These are phyloP conservation scores for Lathamus discolor DNA, from an alignment of 2,113 vertebrate genomes.

Conservation along the genomic window DNA sequence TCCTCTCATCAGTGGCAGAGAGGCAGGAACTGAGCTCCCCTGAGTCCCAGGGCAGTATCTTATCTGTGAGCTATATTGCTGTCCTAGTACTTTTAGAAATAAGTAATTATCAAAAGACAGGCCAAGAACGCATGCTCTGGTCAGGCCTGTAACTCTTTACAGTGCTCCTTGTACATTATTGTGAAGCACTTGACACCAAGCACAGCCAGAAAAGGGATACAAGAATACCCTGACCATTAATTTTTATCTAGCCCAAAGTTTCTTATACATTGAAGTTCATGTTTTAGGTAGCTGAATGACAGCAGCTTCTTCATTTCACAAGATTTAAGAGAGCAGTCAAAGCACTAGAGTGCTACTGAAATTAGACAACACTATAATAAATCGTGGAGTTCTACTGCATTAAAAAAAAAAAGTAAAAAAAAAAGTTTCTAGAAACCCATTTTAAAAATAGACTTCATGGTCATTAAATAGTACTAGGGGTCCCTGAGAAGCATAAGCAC, in stretches of 20 bases:
- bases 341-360: constrained; percentile 21
- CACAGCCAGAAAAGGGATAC: neutral
- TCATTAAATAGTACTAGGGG: constrained; percentile 36
- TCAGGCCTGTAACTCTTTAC: neutral
- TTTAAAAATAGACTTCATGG: constrained; percentile 39
- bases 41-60: neutral
- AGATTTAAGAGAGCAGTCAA: neutral
- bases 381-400: neutral
- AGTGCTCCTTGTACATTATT: neutral
- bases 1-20: neutral
- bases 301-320: constrained; percentile 1
- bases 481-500: constrained; percentile 16
- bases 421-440: neutral
- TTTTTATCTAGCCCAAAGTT: neutral
- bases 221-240: neutral
- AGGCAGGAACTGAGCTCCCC: neutral
- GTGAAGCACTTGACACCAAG: neutral
- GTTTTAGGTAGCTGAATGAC: neutral
- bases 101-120: neutral
- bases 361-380: constrained; percentile 5
- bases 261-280: neutral
- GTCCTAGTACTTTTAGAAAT: neutral
- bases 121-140: neutral
- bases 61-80: neutral
- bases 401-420: neutral